A percentile compares a stretch with the other conserved stretches of the same genome.
These are phyloP conservation scores for Plotosus lineatus DNA, from an alignment of 2,113 vertebrate species.

Conservation along the genomic window DNA sequence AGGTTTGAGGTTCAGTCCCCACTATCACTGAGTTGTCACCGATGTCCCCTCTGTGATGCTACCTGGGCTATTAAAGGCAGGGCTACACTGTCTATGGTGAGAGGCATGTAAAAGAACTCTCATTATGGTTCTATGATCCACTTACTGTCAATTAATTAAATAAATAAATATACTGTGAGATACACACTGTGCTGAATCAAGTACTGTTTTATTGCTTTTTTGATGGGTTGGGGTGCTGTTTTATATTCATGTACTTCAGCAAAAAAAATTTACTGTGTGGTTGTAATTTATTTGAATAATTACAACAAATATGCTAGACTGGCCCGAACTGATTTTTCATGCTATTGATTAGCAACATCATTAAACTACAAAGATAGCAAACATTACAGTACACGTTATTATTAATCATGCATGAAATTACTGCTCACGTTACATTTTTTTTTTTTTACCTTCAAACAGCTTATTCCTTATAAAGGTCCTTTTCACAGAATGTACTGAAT, in stretches of 20 bases:
- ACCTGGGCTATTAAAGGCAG: no score
- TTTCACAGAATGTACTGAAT: background rate
- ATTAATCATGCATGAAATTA: no score
- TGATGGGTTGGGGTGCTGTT: no score
- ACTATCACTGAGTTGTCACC: no score
- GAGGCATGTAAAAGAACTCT: no score
- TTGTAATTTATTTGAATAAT: background rate
- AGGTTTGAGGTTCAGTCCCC: no score
- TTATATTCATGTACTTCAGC: background rate
- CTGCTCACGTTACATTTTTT: background rate
- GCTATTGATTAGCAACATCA: background rate
- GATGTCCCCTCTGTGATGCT: no score
- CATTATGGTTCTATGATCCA: no score
- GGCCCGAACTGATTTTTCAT: background rate
- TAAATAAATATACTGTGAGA: no score
- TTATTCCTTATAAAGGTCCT: background rate
- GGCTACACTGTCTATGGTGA: no score
- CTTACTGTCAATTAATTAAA: background rate
- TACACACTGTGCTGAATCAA: background rate
- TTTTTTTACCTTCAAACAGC: background rate
- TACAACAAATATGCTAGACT: background rate
- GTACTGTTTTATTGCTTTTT: background rate
- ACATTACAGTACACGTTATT: background rate
- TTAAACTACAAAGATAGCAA: background rate
- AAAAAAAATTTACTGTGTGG: background rate